These are phyloP conservation scores for Netelia melanura DNA, from an alignment of 2,888 invertebrate genomes.

Conservation along the genomic window DNA sequence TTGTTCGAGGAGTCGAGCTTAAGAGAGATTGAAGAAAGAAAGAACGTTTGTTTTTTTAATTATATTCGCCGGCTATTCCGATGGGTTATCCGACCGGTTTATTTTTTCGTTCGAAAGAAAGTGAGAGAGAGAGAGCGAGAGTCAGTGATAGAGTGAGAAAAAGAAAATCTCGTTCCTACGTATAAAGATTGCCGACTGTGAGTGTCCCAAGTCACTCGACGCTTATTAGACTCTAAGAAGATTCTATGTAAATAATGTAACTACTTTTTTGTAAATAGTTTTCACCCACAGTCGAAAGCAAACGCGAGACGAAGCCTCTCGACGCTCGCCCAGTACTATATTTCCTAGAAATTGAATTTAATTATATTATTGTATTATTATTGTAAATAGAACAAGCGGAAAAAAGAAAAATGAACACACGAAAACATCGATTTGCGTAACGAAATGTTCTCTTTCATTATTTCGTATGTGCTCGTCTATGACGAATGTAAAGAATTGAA, in stretches of 20 bases:
- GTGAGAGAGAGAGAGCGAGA: conserved; percentile 37
- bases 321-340: conserved; percentile 62
- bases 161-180: conserved; percentile 66
- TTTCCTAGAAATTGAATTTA: conserved; percentile 68
- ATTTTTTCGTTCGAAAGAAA: conserved; percentile 48
- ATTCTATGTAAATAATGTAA: conserved; percentile 83
- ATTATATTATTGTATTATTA: conserved; percentile 68
- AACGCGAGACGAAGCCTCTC: conserved; percentile 50
- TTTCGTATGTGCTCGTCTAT: conserved; percentile 48
- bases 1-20: conserved; percentile 44
- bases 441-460: too few species aligned
- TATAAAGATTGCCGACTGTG: conserved; percentile 68
- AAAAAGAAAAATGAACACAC: conserved; percentile 21
- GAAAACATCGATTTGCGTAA: conserved; percentile 44
- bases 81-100: conserved; percentile 46
- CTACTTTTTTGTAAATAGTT: conserved; percentile 77
- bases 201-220: conserved; percentile 79
- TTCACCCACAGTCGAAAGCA: conserved; percentile 64
- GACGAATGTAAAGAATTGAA: conserved; percentile 48
- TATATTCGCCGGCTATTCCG: conserved; percentile 34
- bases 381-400: conserved; percentile 56
- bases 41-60: conserved; percentile 29
- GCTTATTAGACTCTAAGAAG: conserved; percentile 83
- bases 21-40: conserved; percentile 16
- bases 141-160: conserved; percentile 57